These are phyloP conservation scores for Myiagra hebetior DNA, from an alignment of 2,113 vertebrate genomes.

Conservation along the genomic window DNA sequence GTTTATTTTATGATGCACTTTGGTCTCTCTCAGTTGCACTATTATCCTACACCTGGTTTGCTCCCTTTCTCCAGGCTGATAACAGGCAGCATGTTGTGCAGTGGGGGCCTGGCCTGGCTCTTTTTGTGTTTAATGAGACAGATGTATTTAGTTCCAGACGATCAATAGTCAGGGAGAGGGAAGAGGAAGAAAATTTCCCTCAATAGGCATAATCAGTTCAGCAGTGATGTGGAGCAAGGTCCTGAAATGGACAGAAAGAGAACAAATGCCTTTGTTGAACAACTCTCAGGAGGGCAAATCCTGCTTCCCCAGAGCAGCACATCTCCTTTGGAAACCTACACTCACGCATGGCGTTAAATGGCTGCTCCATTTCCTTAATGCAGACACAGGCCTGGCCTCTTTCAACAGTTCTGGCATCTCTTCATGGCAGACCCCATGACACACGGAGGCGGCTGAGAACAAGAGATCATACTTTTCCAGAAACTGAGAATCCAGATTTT, in stretches of 20 bases:
- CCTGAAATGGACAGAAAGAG: background rate
- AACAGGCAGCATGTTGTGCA: background rate
- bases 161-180: background rate
- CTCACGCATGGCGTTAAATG: fast-evolving
- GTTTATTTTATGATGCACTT: constrained; percentile 62
- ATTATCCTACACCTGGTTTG: constrained; percentile 57
- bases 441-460: constrained; percentile 48
- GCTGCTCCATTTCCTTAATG: background rate
- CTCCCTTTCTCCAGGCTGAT: constrained; percentile 14
- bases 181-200: constrained; percentile 10
- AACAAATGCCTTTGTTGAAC: background rate
- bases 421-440: constrained; percentile 54
- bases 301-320: background rate
- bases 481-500: constrained; percentile 59
- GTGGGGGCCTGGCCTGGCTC: background rate
- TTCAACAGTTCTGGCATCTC: constrained; percentile 35
- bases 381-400: constrained; percentile 12
- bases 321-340: background rate
- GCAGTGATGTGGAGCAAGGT: background rate
- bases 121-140: background rate
- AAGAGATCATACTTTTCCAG: constrained; percentile 52
- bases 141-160: background rate
- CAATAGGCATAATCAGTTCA: background rate
- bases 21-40: constrained; percentile 55
- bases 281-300: background rate